Evolutionary conservation across 2,113 vertebrate species (phyloP).

Genomic region (Helogale parvula): DNA sequence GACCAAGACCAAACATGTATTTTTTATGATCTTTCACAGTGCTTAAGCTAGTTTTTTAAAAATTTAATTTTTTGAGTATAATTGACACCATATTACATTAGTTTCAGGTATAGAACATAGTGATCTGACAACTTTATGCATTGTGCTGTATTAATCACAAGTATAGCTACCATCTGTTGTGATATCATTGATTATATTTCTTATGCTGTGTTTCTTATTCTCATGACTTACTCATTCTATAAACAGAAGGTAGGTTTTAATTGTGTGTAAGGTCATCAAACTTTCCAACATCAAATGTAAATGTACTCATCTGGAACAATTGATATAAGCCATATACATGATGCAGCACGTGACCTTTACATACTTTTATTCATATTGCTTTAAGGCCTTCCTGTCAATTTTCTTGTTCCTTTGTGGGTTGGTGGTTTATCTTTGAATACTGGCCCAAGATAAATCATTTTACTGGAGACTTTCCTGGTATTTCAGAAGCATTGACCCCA

Average conservation of each 20-base stretch:
- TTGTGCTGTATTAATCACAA: background rate
- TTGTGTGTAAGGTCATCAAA: background rate
- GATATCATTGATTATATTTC: background rate
- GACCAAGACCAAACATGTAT: background rate
- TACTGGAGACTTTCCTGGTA: background rate
- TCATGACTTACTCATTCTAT: background rate
- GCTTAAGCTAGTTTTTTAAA: background rate
- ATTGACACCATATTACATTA: background rate
- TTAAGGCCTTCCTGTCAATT: background rate
- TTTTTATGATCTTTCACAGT: background rate
- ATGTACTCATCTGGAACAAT: background rate
- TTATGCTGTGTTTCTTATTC: background rate
- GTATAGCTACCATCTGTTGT: background rate
- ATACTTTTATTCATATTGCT: background rate
- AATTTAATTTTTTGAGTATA: background rate
- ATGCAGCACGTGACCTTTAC: background rate
- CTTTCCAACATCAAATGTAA: background rate
- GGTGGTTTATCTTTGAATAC: background rate
- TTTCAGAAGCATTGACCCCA: background rate
- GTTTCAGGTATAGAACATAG: background rate
- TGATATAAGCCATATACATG: background rate
- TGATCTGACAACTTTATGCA: background rate
- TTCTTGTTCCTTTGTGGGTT: background rate
- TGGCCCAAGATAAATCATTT: background rate
- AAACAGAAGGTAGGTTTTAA: background rate